Conservation (phyloP, 2,797 vertebrate genomes). For the Valencia hispanica region DNA sequence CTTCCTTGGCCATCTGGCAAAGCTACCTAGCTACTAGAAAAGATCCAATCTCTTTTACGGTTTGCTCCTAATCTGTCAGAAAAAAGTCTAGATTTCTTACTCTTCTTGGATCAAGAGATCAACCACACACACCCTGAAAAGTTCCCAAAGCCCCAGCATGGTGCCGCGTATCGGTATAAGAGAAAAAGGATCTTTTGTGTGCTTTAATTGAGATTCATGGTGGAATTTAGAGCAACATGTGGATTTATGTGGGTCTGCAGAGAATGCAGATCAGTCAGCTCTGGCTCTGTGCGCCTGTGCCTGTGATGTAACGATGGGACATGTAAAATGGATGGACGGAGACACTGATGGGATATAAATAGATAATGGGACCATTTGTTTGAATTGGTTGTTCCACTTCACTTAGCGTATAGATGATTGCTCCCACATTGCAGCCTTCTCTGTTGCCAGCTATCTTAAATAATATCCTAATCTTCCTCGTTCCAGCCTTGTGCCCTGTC, state of each 20-base stretch:
- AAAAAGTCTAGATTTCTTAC: conserved; percentile 11
- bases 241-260: conserved; percentile 41
- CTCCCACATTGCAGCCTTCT: conserved; percentile 22
- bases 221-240: conserved; percentile 41
- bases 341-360: conserved; percentile 18
- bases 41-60: conserved; percentile 15
- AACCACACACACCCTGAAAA: not conserved
- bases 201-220: conserved; percentile 54
- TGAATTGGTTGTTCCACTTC: conserved; percentile 23
- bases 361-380: conserved; percentile 18
- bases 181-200: conserved; percentile 33
- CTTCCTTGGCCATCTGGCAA: conserved; percentile 1
- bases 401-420: conserved; percentile 21
- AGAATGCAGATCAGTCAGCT: conserved; percentile 31
- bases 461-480: conserved; percentile 27
- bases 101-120: conserved; percentile 17
- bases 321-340: conserved; percentile 12
- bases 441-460: conserved; percentile 34
- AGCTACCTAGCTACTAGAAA: conserved; percentile 10
- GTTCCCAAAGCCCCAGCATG: conserved; percentile 9
- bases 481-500: conserved; percentile 23
- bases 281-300: conserved; percentile 4
- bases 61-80: conserved; percentile 9
- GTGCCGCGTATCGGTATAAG: conserved; percentile 1
- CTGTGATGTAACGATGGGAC: conserved; percentile 11